phyloP scores from a whole-genome alignment of 2,797 vertebrate species.

The Ctenosaura bakeri region DNA sequence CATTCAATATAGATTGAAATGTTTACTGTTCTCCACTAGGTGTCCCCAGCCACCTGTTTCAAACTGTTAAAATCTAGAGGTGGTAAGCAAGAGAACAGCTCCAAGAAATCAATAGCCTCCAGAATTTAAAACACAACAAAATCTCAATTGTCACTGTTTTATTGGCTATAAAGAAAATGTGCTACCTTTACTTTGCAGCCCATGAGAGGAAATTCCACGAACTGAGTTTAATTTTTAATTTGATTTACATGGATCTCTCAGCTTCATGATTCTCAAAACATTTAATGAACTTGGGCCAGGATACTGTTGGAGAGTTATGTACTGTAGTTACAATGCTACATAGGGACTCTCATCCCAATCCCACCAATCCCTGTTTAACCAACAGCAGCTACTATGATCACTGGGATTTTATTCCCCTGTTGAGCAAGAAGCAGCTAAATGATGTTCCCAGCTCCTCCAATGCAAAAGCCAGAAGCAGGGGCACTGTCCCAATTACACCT shows the following conservation, averaged over 20 bases:
- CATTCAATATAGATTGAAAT: conserved; percentile 6
- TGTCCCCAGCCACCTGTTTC: background rate
- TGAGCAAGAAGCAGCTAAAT: too few relatives aligned
- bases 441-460: too few relatives aligned
- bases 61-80: background rate
- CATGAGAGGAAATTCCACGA: background rate
- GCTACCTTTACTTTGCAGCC: background rate
- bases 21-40: accelerated
- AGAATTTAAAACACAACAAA: background rate
- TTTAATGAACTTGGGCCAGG: background rate
- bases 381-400: too few relatives aligned
- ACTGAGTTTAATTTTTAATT: background rate
- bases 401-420: too few relatives aligned
- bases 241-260: background rate
- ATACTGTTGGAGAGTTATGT: too few relatives aligned
- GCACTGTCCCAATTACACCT: too few relatives aligned
- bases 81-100: background rate
- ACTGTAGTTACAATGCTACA: too few relatives aligned
- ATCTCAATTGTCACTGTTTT: background rate
- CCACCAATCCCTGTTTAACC: too few relatives aligned
- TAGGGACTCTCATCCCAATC: too few relatives aligned
- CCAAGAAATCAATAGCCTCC: background rate
- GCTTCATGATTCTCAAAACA: background rate
- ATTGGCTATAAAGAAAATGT: background rate
- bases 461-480: too few relatives aligned